These are phyloP conservation scores for Amphilophus citrinellus DNA, from an alignment of 2,113 vertebrate genomes.

Conservation along the genomic window DNA sequence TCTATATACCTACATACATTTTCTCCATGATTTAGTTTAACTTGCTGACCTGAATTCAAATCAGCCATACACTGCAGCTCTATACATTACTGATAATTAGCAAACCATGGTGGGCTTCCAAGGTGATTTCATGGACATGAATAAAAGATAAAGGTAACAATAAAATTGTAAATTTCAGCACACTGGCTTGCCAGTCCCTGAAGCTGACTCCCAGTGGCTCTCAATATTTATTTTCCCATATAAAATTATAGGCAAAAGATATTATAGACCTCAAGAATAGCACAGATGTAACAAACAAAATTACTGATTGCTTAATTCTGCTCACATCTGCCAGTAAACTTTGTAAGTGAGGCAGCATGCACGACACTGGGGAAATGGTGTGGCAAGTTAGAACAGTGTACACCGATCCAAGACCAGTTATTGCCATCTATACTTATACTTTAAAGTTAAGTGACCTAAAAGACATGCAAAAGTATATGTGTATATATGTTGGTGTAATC, in stretches of 20 bases:
- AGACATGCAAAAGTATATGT: not conserved
- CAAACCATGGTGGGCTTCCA: not conserved
- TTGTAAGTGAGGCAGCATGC: not conserved
- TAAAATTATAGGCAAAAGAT: not conserved
- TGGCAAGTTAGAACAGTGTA: not conserved
- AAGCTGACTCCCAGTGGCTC: not conserved
- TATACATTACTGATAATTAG: not conserved
- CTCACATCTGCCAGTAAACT: not conserved
- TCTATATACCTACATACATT: not conserved
- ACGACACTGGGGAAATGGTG: not conserved
- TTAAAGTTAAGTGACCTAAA: not conserved
- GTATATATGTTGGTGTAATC: not conserved
- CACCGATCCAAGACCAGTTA: not conserved
- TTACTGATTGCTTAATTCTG: not conserved
- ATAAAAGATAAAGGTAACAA: not conserved
- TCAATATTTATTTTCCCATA: not conserved
- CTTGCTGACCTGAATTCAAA: constrained; percentile 23
- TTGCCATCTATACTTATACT: not conserved
- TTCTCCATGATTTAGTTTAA: constrained; percentile 1
- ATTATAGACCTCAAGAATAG: not conserved
- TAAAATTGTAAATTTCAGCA: not conserved
- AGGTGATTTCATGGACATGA: not conserved
- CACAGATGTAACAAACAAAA: not conserved
- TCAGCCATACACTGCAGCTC: not conserved
- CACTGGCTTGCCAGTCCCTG: not conserved